Evolutionary conservation across 2,888 invertebrate species (phyloP).

Genomic region (Drosophila kuntzei): DNA sequence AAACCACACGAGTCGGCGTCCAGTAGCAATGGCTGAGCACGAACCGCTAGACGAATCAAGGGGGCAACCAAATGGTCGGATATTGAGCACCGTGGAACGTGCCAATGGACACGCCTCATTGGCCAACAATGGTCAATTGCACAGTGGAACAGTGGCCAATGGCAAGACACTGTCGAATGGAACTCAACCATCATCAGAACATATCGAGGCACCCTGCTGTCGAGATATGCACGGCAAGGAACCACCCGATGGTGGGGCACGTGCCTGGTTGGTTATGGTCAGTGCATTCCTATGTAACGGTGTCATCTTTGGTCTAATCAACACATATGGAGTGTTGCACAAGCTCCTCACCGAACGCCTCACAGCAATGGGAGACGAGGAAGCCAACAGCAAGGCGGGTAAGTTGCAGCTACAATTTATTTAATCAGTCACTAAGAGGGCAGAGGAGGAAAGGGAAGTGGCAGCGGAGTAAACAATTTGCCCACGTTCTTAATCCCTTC

Average conservation of each 20-base stretch:
- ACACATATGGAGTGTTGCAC: constrained; percentile 92
- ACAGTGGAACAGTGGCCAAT: constrained; percentile 26
- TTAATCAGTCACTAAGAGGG: constrained; percentile 4
- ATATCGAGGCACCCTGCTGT: constrained; percentile 81
- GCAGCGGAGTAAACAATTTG: constrained; percentile 29
- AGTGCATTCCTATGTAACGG: constrained; percentile 96
- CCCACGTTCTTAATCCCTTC: constrained; percentile 53
- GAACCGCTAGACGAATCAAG: constrained; percentile 75
- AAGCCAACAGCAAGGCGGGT: constrained; percentile 94
- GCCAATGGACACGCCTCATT: constrained; percentile 51
- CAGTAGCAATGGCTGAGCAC: constrained; percentile 76
- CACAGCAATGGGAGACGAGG: constrained; percentile 88
- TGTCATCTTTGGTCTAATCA: constrained; percentile 95
- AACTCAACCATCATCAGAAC: constrained; percentile 32
- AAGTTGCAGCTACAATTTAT: constrained; percentile 82
- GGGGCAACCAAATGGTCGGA: constrained; percentile 69
- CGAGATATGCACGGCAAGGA: constrained; percentile 82
- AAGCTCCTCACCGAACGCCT: constrained; percentile 89
- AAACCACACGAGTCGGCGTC: constrained; percentile 30
- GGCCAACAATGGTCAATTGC: constrained; percentile 36
- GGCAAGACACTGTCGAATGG: constrained; percentile 54
- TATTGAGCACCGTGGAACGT: constrained; percentile 59
- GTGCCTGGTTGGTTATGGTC: constrained; percentile 93
- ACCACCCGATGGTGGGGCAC: constrained; percentile 91
- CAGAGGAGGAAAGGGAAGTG: background rate